Evolutionary conservation across 2,888 invertebrate species (phyloP).

Genomic region (Pseudococcus jackbeardsleyi): DNA sequence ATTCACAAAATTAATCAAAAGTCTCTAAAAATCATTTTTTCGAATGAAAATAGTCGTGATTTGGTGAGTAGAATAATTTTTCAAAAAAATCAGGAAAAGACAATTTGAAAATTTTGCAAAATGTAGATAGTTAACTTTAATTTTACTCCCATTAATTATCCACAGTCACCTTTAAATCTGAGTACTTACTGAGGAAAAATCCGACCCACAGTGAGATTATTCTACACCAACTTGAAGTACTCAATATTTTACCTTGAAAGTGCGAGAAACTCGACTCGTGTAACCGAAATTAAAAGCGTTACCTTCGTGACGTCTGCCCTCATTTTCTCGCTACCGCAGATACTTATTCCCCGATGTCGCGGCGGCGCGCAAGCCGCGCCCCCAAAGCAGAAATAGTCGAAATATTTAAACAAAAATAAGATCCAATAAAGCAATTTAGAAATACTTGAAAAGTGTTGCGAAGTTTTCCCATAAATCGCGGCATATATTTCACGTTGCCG

Average conservation of each 20-base stretch:
- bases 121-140: too few species aligned
- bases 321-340: neutral
- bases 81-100: too few species aligned
- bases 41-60: too few species aligned
- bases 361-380: neutral
- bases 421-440: slow-evolving; percentile 55
- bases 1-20: too few species aligned
- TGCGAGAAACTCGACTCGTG: neutral
- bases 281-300: neutral
- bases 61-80: too few species aligned
- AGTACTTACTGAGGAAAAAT: too few species aligned
- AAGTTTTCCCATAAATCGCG: slow-evolving; percentile 52
- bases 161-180: too few species aligned
- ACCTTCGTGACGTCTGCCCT: neutral
- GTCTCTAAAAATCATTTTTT: too few species aligned
- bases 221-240: neutral
- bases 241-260: neutral
- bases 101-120: too few species aligned
- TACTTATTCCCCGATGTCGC: neutral
- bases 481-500: slow-evolving; percentile 4
- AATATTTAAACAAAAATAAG: slow-evolving; percentile 54
- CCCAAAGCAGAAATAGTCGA: neutral
- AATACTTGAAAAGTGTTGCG: slow-evolving; percentile 49
- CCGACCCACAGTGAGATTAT: too few species aligned
- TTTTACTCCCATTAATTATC: too few species aligned